Evolutionary conservation across 1,140 invertebrate genomes (phyloP), one percentile per base, ranked within the genome.

Genomic region (Maconellicoccus hirsutus): DNA sequence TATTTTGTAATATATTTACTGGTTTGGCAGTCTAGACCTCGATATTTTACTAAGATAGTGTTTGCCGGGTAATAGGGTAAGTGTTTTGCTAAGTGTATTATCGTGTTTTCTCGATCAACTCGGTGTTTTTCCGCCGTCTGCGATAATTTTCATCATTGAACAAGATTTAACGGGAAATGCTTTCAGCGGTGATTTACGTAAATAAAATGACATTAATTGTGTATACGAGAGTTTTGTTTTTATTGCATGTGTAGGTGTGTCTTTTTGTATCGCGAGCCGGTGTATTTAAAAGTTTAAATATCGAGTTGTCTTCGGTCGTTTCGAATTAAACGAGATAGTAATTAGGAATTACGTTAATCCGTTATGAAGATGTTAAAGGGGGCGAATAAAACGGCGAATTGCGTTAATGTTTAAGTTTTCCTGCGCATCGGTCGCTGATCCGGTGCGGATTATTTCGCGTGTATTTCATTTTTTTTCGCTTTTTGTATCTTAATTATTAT

Each of bases 51-150:
- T 52, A 52, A 52, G 42, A 52, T 52, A 52, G 42, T 19, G 42
- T 14, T 19, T 14, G 33, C 14, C 14, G 42, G 10, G 42, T 52
- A 52, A 52, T 52, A 19, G 42, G 42, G 42, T 52, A 52, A 52
- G 42, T 52, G 42, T 52, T 52, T 52, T 52, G 42, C 42, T 52
- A 52, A 52, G 42, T 52, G 42, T 52, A 52, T 52, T 52, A 52
- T 52, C 42, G 42, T 52, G 42, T 52, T 52, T 52, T 52, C 42
- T 8, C 42, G 42, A 52, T 52, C 42, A 52, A 52, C 42, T 19
- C 12, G 2, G 42, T 16, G 42, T 52, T 52, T 52, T 52, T 2
- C 29, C 4, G 6, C 6, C 42, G 6, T 6, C n/a, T 16, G 6
- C 6, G 6, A 52, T 52, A 52, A 52, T 52, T 52, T 52, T 16